A percentile compares a stretch with the other conserved stretches of the same genome.
These are phyloP conservation scores for Actias luna DNA, from an alignment of 2,888 invertebrate genomes.

Conservation along the genomic window DNA sequence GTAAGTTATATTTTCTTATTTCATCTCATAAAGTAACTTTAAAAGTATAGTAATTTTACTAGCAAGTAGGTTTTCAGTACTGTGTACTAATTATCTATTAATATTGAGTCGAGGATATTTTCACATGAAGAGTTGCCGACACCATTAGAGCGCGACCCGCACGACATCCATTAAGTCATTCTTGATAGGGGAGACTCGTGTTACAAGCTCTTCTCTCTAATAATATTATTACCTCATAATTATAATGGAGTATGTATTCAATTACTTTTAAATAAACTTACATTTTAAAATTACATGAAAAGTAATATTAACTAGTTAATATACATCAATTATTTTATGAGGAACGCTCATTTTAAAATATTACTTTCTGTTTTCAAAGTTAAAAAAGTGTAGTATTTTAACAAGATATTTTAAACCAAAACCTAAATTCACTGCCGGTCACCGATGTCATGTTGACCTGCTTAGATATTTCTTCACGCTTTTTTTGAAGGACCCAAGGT, in stretches of 20 bases:
- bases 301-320: not conserved
- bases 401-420: not conserved
- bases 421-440: too few relatives aligned
- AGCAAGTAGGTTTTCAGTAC: not conserved
- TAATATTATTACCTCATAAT: slow-evolving; percentile 14
- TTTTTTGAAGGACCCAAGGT: too few relatives aligned
- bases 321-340: not conserved
- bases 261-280: not conserved
- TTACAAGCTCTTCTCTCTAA: slow-evolving; percentile 20
- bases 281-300: too few relatives aligned
- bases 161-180: slow-evolving; percentile 54
- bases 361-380: not conserved
- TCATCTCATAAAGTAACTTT: not conserved
- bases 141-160: slow-evolving; percentile 54
- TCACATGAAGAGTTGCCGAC: slow-evolving; percentile 57
- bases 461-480: too few relatives aligned
- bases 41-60: not conserved
- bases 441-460: too few relatives aligned
- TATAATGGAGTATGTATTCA: not conserved
- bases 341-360: not conserved
- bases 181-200: slow-evolving; percentile 43
- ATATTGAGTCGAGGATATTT: slow-evolving; percentile 17
- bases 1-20: not conserved
- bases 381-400: not conserved
- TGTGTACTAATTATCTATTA: slow-evolving; percentile 1